A percentile compares a stretch with the other conserved stretches of the same genome.
Conservation (phyloP, 1,140 invertebrate species). For the Zaprionus nigranus region DNA sequence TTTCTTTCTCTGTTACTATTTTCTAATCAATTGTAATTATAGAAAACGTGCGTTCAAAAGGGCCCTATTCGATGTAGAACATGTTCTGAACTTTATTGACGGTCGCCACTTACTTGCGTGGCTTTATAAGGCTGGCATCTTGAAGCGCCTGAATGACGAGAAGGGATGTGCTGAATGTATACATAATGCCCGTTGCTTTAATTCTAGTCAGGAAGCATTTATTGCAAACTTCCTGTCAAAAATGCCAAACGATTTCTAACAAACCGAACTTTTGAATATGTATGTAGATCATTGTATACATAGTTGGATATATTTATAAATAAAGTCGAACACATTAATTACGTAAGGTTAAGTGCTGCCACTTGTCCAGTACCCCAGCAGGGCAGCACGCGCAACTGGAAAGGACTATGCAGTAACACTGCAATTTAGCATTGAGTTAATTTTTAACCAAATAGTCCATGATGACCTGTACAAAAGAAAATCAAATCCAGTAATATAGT, state of each 20-base stretch:
- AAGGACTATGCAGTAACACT: background rate
- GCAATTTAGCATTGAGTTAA: too few species aligned
- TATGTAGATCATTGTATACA: too few species aligned
- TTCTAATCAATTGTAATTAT: background rate
- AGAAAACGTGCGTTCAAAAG: constrained; percentile 30
- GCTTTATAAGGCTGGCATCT: constrained; percentile 54
- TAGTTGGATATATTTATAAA: background rate
- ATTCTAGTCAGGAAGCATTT: constrained; percentile 23
- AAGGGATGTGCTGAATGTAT: constrained; percentile 31
- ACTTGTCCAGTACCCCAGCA: constrained; percentile 8
- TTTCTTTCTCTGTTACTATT: background rate
- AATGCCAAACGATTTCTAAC: constrained; percentile 44
- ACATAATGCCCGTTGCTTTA: constrained; percentile 25
- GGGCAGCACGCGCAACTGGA: background rate
- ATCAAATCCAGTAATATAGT: too few species aligned
- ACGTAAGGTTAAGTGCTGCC: constrained; percentile 62
- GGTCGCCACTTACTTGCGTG: constrained; percentile 33
- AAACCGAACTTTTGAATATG: background rate
- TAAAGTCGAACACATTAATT: constrained; percentile 61
- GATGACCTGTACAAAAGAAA: too few species aligned
- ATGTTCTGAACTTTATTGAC: constrained; percentile 38
- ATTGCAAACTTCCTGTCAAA: constrained; percentile 46
- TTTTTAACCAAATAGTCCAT: too few species aligned
- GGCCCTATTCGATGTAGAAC: constrained; percentile 49
- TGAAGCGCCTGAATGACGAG: constrained; percentile 56